These are phyloP conservation scores for Corynorhinus townsendii DNA, from an alignment of 2,113 vertebrate genomes.

Conservation along the genomic window DNA sequence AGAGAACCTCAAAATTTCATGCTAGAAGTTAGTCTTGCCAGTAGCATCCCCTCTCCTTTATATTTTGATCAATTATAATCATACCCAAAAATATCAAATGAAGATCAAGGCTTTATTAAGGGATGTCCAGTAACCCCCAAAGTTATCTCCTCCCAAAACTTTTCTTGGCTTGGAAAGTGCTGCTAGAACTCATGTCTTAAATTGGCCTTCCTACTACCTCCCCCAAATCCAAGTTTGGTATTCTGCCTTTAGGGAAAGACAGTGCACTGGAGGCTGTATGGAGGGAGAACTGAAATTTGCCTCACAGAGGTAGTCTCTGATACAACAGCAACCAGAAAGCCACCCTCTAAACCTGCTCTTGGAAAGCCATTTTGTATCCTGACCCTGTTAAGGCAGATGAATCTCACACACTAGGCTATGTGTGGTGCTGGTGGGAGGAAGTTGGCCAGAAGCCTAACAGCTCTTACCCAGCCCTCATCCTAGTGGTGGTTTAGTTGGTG, in stretches of 20 bases:
- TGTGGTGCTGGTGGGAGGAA: not conserved
- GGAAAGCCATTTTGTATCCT: not conserved
- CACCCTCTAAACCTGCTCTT: not conserved
- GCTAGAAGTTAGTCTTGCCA: not conserved
- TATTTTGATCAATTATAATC: not conserved
- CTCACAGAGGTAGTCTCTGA: not conserved
- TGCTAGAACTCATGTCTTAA: not conserved
- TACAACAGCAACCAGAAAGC: not conserved
- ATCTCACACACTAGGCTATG: not conserved
- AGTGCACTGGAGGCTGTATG: not conserved
- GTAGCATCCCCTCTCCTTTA: not conserved
- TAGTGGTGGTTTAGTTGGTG: not conserved
- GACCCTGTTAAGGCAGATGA: not conserved
- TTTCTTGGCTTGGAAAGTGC: not conserved
- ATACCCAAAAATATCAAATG: not conserved
- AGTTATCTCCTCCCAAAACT: not conserved
- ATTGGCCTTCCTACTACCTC: not conserved
- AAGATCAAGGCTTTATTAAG: not conserved
- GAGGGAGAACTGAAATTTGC: not conserved
- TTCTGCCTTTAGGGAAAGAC: not conserved
- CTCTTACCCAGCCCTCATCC: not conserved
- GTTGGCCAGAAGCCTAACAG: not conserved
- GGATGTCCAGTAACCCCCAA: not conserved
- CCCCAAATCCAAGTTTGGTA: not conserved
- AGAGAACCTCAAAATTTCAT: not conserved